Percentiles rank a stretch among this genome's conserved stretches.
These are phyloP conservation scores for Nettapus auritus DNA, from an alignment of 2,113 vertebrate species.

Conservation along the genomic window DNA sequence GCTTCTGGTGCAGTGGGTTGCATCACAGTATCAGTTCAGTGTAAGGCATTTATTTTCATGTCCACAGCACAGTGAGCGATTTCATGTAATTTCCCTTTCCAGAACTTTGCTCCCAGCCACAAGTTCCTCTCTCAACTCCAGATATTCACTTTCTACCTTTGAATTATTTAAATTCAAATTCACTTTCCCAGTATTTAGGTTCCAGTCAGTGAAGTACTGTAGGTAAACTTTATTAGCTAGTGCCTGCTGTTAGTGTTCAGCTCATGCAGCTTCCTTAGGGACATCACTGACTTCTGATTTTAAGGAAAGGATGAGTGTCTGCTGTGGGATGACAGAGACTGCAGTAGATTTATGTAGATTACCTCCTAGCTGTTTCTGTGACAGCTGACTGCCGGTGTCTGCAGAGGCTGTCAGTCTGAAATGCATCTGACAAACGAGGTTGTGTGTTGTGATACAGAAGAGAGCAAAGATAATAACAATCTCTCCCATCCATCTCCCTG, in stretches of 20 bases:
- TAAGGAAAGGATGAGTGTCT: too few relatives aligned
- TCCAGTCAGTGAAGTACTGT: not conserved
- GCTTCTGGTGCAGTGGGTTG: not conserved
- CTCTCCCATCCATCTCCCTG: too few relatives aligned
- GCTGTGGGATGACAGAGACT: not conserved
- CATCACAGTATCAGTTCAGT: not conserved
- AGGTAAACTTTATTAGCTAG: not conserved
- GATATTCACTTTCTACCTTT: not conserved
- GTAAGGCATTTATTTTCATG: not conserved
- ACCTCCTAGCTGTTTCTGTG: not conserved
- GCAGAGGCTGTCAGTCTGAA: not conserved
- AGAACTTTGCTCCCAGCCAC: not conserved
- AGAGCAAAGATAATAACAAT: not conserved
- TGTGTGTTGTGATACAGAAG: not conserved
- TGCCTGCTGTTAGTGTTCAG: not conserved
- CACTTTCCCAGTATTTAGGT: not conserved
- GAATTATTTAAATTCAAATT: not conserved
- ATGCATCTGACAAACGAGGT: not conserved
- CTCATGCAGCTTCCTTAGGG: rapidly evolving
- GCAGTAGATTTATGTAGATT: rapidly evolving
- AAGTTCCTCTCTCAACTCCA: not conserved
- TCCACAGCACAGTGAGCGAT: not conserved
- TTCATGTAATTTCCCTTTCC: not conserved
- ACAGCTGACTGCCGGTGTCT: not conserved
- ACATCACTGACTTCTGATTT: not conserved